Percentiles rank a stretch among this genome's conserved stretches.
Conservation (phyloP, 2,888 invertebrate species). For the Onchidella celtica region DNA sequence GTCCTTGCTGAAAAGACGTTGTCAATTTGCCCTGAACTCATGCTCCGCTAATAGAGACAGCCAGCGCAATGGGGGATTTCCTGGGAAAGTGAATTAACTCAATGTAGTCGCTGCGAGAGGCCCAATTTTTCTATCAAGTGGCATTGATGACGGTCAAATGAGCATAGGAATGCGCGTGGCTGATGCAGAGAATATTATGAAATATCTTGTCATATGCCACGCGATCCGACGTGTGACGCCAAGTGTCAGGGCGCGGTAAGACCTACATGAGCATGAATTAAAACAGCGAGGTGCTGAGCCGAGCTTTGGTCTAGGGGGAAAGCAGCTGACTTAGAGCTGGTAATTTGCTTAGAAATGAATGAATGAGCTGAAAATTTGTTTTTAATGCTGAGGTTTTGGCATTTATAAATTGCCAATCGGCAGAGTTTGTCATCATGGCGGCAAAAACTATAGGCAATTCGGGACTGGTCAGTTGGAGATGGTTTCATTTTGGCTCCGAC, state of each 20-base stretch:
- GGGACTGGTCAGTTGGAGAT: too few species aligned
- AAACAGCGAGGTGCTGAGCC: neutral
- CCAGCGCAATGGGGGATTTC: neutral
- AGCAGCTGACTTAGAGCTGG: too few species aligned
- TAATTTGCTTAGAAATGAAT: too few species aligned
- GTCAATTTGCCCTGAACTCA: neutral
- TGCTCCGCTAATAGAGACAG: neutral
- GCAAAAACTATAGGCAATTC: too few species aligned
- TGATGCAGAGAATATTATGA: neutral
- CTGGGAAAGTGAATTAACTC: constrained; percentile 7
- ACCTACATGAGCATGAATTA: neutral
- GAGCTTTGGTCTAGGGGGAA: too few species aligned
- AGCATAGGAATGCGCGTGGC: neutral
- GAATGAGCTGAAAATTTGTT: too few species aligned
- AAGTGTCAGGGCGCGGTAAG: neutral
- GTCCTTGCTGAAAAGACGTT: too few species aligned
- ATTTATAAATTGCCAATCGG: too few species aligned
- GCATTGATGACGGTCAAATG: neutral
- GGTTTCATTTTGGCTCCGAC: too few species aligned
- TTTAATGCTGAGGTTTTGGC: too few species aligned
- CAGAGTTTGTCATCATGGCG: too few species aligned
- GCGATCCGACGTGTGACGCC: constrained; percentile 6
- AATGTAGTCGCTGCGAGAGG: neutral
- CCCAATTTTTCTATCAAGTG: neutral
- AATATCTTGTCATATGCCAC: constrained; percentile 33